Evolutionary conservation across 2,797 vertebrate species (phyloP), one percentile per base, ranked within the genome.

Genomic region (Enteromius argenteus): DNA sequence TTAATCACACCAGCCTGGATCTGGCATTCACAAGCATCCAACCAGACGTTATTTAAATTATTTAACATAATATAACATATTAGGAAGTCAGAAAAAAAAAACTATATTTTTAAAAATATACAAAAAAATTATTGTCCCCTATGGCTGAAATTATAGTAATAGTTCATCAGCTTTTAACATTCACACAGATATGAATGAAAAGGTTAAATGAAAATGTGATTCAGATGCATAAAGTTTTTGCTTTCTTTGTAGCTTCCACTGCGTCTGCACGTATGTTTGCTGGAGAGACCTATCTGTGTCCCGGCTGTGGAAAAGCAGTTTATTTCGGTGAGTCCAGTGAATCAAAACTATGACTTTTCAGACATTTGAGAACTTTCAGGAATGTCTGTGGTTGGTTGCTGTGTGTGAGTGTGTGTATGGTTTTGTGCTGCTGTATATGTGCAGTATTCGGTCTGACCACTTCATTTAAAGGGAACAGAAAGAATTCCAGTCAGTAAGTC

Each of bases 241-340:
- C 42, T 49, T 79, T 74, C 14, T 78, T 21, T 46, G 4, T 46
- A 90, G 90, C 60, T 37, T 86, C 89, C 46, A 80, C 85, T 32
- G 75, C 46, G 30, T 80, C 85, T 44, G 58, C 53, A 62, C 91
- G 91, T 73, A 94, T 89, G 0, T 94, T 93, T 86, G 93, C 93
- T 19, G 94, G 93, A 37, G 94, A 94, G 89, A 93, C 92, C 1
- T 93, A 91, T 0, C 60, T 92, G 76, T 95, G 94, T 53, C 94
- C 93, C 0, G 91, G 93, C 80, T 95, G 94, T 86, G 89, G 90
- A 62, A 91, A 93, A 60, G 91, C 89, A 0, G 94, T 95, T n/a
- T 95, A 91, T 86, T 95, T 94, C 27, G 94, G 93, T 95, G 88
- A 94, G 93, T 90, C 46, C 42, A 75, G 0, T 39, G 9, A 67